Evolutionary conservation across 2,113 vertebrate genomes (phyloP), one percentile per base, ranked within the genome.

Genomic region (Rhegmatorhina hoffmannsi): DNA sequence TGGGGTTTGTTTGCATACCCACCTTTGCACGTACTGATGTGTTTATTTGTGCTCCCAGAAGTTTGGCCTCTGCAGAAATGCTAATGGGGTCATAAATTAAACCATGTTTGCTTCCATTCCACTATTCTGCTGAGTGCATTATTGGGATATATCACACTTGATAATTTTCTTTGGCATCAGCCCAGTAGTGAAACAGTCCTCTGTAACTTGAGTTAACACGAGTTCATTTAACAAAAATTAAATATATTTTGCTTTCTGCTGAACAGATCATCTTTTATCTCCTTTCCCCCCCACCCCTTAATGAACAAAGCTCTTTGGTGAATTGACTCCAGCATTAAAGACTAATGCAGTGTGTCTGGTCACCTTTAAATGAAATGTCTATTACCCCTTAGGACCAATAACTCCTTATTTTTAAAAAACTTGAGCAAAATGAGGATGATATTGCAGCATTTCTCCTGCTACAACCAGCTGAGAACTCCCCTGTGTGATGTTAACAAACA

Each of bases 291-390:
- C 8, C 26, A n/a, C 19, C 19, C 31, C 38, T 70, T 90, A 81
- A 92, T 67, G 85, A 94, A 63, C 56, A 40, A 72, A n/a, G 60
- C 81, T 87, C 77, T 92, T 86, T 64, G 72, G 87, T 95, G 89
- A 90, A 95, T 85, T 85, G 94, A 74, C 82, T 93, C 63, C 38
- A 70, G 81, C 89, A 87, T 92, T 95, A 91, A 97, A 97, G 94
- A 88, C 92, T 94, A 97, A 97, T 88, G 92, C 96, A 49, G 94
- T 96, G 97, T 97, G 95, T 97, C 98, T 97, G 96, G 97, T 98
- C 97, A 98, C 97, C 97, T 98, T 96, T 97, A 95, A 70, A 86
- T 17, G 44, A 91, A 83, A 36, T 20, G 31, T 87, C 89, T 91
- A 1, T 43, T 78, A 74, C 96, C 82, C 95, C 95, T 11, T 7